phyloP scores from a whole-genome alignment of 2,113 vertebrate genomes.

The Callospermophilus lateralis region DNA sequence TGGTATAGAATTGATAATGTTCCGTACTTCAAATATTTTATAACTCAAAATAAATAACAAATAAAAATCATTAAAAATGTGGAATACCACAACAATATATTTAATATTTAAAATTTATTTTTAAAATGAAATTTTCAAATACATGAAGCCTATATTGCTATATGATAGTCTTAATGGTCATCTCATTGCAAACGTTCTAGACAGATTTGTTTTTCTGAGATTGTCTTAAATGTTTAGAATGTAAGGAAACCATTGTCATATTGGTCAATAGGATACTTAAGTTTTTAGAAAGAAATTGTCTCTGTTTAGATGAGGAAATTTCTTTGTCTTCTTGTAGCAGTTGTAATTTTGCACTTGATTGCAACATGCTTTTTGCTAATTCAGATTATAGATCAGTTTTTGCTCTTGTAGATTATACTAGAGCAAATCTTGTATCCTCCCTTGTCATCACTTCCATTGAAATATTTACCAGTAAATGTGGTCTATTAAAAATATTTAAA shows the following conservation, averaged over 20 bases:
- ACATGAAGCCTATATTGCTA: not conserved
- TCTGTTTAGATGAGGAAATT: not conserved
- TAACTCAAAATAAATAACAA: constrained; percentile 32
- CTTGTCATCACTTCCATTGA: not conserved
- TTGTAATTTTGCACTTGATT: not conserved
- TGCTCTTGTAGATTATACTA: not conserved
- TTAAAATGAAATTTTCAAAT: not conserved
- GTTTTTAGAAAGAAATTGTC: not conserved
- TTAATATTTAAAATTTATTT: not conserved
- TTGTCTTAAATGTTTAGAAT: not conserved
- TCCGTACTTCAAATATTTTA: not conserved
- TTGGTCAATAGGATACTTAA: not conserved
- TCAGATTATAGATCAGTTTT: not conserved
- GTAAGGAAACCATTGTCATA: not conserved
- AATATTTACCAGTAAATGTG: not conserved
- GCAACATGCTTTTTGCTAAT: not conserved
- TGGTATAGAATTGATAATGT: not conserved
- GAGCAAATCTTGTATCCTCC: not conserved
- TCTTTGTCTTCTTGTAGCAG: not conserved
- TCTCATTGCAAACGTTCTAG: not conserved
- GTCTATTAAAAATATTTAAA: not conserved
- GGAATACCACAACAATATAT: not conserved
- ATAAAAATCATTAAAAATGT: not conserved
- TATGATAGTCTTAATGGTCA: not conserved
- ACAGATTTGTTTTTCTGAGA: not conserved